Evolutionary conservation across 2,797 vertebrate genomes (phyloP).

Genomic region (Clarias pachynema): DNA sequence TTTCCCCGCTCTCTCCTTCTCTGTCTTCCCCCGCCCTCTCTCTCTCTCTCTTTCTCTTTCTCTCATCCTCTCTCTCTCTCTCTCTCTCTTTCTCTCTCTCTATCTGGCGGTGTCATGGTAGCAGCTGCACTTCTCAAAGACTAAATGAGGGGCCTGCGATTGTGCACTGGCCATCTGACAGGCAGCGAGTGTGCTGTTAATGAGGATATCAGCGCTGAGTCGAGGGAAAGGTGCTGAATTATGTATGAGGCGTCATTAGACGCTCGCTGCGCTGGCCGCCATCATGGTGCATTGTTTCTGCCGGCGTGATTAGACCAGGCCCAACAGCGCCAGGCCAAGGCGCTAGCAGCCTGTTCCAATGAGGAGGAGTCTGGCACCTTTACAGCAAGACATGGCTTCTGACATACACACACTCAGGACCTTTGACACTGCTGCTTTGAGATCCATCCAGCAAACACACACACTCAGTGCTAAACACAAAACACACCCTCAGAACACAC

Average conservation of each 20-base stretch:
- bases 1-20: conserved; percentile 71
- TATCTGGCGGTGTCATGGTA: conserved; percentile 99
- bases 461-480: conserved; percentile 13
- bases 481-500: conserved; percentile 26
- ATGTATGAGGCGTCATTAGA: conserved; percentile 99
- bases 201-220: conserved; percentile 99
- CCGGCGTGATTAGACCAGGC: conserved; percentile 97
- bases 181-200: conserved; percentile 98
- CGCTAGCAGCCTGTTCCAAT: conserved; percentile 85
- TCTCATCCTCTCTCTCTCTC: conserved; percentile 71
- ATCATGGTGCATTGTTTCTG: conserved; percentile 99
- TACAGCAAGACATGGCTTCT: conserved; percentile 92
- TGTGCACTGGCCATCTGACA: conserved; percentile 99
- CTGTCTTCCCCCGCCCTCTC: conserved; percentile 68
- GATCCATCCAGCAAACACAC: conserved; percentile 53
- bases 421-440: conserved; percentile 66
- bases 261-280: conserved; percentile 96
- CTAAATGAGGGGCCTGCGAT: conserved; percentile 99
- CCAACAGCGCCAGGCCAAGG: conserved; percentile 82
- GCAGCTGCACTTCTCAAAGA: conserved; percentile 99
- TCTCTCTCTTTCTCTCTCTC: conserved; percentile 64
- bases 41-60: conserved; percentile 71
- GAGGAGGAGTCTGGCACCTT: conserved; percentile 86
- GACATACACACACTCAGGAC: conserved; percentile 78
- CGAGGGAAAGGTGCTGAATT: conserved; percentile 99